These are phyloP conservation scores for Trogon melanurus DNA, from an alignment of 2,113 vertebrate species.

Conservation along the genomic window DNA sequence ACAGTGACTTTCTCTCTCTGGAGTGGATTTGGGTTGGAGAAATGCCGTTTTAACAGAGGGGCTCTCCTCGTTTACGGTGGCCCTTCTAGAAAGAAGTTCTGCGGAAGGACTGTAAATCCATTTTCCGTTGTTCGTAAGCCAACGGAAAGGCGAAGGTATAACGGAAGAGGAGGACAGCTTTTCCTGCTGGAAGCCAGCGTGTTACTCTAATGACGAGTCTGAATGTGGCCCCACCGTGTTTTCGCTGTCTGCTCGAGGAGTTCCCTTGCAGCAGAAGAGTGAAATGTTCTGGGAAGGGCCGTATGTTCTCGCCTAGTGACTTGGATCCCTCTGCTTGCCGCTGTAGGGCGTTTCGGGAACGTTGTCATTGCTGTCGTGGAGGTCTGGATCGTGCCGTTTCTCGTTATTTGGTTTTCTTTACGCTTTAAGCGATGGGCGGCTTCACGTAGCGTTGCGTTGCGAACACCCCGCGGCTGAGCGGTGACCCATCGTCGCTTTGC, in stretches of 20 bases:
- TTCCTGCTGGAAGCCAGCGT: not conserved
- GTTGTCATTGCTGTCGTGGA: not conserved
- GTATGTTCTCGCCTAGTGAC: not conserved
- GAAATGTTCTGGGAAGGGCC: conserved; percentile 25
- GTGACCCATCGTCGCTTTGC: not conserved
- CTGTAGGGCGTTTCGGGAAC: not conserved
- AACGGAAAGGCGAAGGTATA: not conserved
- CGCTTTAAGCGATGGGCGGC: not conserved
- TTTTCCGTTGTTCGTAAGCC: not conserved
- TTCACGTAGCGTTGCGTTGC: not conserved
- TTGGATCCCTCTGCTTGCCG: not conserved
- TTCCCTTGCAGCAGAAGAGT: conserved; percentile 25
- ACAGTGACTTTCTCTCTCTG: not conserved
- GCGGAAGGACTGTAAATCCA: not conserved
- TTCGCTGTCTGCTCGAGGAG: conserved; percentile 8
- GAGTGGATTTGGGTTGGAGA: not conserved
- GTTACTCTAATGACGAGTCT: not conserved
- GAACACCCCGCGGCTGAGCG: not conserved
- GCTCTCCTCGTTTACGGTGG: not conserved
- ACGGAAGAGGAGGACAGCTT: not conserved
- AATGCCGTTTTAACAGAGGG: not conserved
- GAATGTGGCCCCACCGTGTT: not conserved
- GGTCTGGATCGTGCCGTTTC: not conserved
- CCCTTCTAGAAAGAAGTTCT: not conserved
- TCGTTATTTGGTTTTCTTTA: not conserved